Evolutionary conservation across 2,113 vertebrate genomes (phyloP).

Genomic region (Telmatochromis brachygnathus): DNA sequence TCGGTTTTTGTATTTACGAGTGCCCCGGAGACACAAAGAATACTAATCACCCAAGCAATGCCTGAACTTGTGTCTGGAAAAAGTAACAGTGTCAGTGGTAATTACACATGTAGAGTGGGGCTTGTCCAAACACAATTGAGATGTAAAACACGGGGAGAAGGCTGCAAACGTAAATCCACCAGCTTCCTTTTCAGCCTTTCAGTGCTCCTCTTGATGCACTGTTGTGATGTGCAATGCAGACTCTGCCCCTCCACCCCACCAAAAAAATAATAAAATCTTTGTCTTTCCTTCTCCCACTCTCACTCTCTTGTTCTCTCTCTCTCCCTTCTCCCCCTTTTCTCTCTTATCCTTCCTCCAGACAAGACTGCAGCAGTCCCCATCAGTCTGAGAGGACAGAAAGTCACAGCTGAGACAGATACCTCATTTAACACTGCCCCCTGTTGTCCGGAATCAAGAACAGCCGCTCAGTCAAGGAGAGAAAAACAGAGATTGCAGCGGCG

Average conservation of each 20-base stretch:
- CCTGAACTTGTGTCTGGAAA: slow-evolving; percentile 55
- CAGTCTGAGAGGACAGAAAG: slow-evolving; percentile 62
- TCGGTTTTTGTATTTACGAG: slow-evolving; percentile 56
- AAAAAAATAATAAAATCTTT: background rate
- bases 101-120: slow-evolving; percentile 65
- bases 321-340: background rate
- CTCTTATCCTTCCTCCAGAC: slow-evolving; percentile 42
- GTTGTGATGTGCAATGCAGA: slow-evolving; percentile 69
- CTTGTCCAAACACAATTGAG: slow-evolving; percentile 69
- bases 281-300: background rate
- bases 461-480: background rate
- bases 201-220: slow-evolving; percentile 28
- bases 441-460: slow-evolving; percentile 1
- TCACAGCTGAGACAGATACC: slow-evolving; percentile 32
- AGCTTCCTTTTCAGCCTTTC: slow-evolving; percentile 10
- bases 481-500: background rate
- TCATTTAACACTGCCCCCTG: slow-evolving; percentile 73
- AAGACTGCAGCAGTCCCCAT: slow-evolving; percentile 56
- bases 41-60: slow-evolving; percentile 56
- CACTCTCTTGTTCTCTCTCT: background rate
- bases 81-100: slow-evolving; percentile 66
- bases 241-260: background rate
- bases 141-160: slow-evolving; percentile 59
- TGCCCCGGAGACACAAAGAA: slow-evolving; percentile 51
- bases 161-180: slow-evolving; percentile 45